These are phyloP conservation scores for Liasis olivaceus DNA, from an alignment of 2,797 vertebrate genomes.

Conservation along the genomic window DNA sequence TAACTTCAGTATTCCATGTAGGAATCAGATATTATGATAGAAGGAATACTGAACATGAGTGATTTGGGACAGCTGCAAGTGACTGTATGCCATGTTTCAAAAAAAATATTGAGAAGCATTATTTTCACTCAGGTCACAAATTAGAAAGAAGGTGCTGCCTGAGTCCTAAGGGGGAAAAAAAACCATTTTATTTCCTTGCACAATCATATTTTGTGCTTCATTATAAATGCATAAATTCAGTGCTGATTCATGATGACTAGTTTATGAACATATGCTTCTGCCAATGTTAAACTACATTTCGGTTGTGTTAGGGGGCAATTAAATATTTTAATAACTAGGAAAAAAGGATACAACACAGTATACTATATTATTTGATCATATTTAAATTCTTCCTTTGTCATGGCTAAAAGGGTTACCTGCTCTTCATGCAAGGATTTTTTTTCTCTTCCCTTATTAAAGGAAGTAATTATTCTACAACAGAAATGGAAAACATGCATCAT, in stretches of 20 bases:
- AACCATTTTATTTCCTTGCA: neutral
- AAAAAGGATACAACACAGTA: neutral
- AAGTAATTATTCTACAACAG: conserved; percentile 10
- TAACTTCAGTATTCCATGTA: neutral
- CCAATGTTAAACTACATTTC: neutral
- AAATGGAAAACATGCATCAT: neutral
- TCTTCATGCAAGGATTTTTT: accelerated
- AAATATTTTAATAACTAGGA: conserved; percentile 2
- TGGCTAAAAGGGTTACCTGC: neutral
- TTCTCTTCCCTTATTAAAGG: conserved; percentile 11
- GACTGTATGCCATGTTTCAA: neutral
- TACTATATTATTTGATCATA: accelerated
- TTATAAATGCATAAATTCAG: neutral
- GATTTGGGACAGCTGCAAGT: neutral
- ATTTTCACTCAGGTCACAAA: neutral
- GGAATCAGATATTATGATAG: neutral
- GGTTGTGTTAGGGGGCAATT: neutral
- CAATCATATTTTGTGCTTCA: neutral
- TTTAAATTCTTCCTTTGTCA: neutral
- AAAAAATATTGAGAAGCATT: neutral
- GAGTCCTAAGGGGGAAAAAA: neutral
- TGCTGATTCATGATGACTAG: neutral
- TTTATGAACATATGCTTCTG: neutral
- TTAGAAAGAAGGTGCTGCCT: neutral
- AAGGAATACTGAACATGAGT: neutral